Evolutionary conservation across 2,113 vertebrate species (phyloP).

Genomic region (Ceuthmochares aereus): DNA sequence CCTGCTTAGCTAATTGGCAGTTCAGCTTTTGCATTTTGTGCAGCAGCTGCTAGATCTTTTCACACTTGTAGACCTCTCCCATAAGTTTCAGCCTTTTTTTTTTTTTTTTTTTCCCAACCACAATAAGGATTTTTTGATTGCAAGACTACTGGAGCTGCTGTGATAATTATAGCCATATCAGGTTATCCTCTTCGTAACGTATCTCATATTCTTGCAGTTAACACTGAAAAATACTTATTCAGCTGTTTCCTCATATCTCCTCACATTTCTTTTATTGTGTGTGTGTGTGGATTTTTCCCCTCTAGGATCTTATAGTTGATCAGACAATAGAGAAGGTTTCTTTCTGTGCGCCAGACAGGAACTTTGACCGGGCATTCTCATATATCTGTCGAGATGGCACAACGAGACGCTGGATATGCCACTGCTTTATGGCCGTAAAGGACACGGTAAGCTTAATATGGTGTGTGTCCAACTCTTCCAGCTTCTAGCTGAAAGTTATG

Average conservation of each 20-base stretch:
- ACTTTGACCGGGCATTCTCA: slow-evolving; percentile 97
- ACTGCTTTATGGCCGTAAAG: slow-evolving; percentile 98
- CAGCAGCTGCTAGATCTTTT: not conserved
- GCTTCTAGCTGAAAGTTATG: not conserved
- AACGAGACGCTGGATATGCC: slow-evolving; percentile 98
- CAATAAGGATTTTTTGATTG: not conserved
- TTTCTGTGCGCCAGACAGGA: slow-evolving; percentile 97
- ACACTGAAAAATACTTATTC: not conserved
- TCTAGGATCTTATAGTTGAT: slow-evolving; percentile 96
- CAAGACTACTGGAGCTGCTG: not conserved
- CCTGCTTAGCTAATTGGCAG: not conserved
- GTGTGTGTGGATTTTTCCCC: not conserved
- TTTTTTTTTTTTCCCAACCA: not conserved
- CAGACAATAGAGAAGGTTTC: slow-evolving; percentile 99
- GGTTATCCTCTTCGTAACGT: not conserved
- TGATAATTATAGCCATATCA: not conserved
- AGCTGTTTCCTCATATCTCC: not conserved
- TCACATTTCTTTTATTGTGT: not conserved
- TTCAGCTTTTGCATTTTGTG: not conserved
- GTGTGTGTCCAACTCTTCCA: not conserved
- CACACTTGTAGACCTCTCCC: not conserved
- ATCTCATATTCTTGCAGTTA: not conserved
- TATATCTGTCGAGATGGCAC: slow-evolving; percentile 99
- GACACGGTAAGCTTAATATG: slow-evolving; percentile 89
- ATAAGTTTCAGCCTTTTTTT: not conserved